Evolutionary conservation across 1,140 invertebrate species (phyloP), one percentile per base, ranked within the genome.

Genomic region (Oscheius sp.): DNA sequence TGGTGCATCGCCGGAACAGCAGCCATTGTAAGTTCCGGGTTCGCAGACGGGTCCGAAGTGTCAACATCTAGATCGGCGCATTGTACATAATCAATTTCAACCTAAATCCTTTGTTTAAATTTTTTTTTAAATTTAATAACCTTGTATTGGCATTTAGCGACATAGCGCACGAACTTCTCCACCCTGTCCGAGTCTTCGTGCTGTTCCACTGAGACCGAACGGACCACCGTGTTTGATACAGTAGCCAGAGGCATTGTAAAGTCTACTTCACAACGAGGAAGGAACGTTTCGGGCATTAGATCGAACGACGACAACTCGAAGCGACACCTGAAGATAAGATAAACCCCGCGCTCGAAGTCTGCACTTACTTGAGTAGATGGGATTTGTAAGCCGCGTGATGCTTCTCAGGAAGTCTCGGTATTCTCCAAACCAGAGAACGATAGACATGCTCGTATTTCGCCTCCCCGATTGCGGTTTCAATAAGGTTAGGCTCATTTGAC

Each of bases 361-460:
- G 15, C 2, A 72, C 67, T 29, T 55, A 76, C 77, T 83, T 84
- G 15, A 83, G 59, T 29, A 83, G 61, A 75, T 83, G 81, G n/a
- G 59, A 71, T 59, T 84, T 84, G 72, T 83, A 84, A 13, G 82
- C 82, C 1, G 70, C 79, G 42, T 80, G 80, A 72, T 83, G 76
- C 66, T 84, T 81, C 52, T 83, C 82, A 1, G 82, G 82, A 1
- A 83, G 68, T 52, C 78, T 55, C 13, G 93, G 90, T 89, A 98
- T 97, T 78, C 97, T 89, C 97, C 97, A 99, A 2, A 99, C 95
- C 72, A 99, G 94, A 65, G 95, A 90, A 59, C 91, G 89, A 86
- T 97, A 95, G 79, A 98, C 93, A 87, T 99, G 94, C 86, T 99
- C 97, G 85, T 99, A 99, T 87, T 99, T 99, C 15, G 97, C 97